Conservation (phyloP, 2,797 vertebrate species). For the Malurus splendens region DNA sequence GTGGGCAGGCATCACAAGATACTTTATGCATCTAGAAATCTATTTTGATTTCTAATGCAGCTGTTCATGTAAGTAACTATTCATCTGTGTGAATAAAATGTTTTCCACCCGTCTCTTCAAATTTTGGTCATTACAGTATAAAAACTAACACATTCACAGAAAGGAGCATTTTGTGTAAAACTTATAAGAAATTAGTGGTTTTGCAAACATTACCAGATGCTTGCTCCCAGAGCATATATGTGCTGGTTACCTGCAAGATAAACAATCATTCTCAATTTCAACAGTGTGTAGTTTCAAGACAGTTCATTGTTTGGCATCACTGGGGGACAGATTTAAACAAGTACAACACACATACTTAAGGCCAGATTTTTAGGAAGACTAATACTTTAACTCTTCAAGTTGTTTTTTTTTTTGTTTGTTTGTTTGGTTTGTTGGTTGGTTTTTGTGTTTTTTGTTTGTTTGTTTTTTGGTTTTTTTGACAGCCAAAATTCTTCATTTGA, state of each 20-base stretch:
- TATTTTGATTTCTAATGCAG: slow-evolving; percentile 11
- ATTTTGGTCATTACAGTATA: neutral
- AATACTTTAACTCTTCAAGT: neutral
- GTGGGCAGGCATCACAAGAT: neutral
- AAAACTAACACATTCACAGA: neutral
- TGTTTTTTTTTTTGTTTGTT: neutral
- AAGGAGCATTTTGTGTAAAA: neutral
- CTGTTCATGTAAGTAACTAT: neutral
- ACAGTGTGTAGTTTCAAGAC: neutral
- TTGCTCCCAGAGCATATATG: neutral
- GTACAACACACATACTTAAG: neutral
- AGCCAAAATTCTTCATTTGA: neutral
- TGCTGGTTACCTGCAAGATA: neutral
- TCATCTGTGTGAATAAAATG: neutral
- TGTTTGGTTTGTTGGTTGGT: no score
- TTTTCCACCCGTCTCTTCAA: neutral
- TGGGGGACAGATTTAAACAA: neutral
- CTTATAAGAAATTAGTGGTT: neutral
- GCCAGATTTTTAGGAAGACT: neutral
- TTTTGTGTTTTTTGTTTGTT: no score
- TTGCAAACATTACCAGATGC: neutral
- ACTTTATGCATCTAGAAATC: slow-evolving; percentile 1
- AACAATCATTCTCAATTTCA: neutral
- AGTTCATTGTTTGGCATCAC: neutral
- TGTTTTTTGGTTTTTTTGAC: neutral